These are phyloP conservation scores for Campopleginae sp. DNA, from an alignment of 2,888 invertebrate species.

Conservation along the genomic window DNA sequence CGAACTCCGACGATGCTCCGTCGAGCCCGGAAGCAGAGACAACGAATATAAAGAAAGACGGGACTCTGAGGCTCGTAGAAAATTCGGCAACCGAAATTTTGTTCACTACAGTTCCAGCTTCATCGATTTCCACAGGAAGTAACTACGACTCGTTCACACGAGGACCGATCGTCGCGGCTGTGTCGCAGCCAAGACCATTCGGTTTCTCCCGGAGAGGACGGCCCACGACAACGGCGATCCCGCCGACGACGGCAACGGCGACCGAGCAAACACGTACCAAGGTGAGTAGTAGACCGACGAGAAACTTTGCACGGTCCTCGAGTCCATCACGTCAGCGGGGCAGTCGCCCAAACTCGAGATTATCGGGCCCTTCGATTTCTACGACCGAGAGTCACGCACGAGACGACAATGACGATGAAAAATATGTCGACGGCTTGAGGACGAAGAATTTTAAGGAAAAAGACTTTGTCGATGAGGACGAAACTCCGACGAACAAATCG, in stretches of 20 bases:
- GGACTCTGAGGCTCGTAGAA: constrained; percentile 75
- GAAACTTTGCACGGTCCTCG: constrained; percentile 81
- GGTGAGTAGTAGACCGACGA: constrained; percentile 82
- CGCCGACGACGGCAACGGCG: constrained; percentile 69
- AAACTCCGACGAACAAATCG: constrained; percentile 51
- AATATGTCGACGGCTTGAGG: constrained; percentile 17
- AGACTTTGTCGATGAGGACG: constrained; percentile 26
- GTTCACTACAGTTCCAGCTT: constrained; percentile 74
- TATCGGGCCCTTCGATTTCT: constrained; percentile 47
- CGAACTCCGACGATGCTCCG: constrained; percentile 41
- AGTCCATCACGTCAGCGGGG: constrained; percentile 76
- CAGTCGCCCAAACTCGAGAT: constrained; percentile 73
- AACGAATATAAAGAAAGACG: constrained; percentile 62
- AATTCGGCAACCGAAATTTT: constrained; percentile 80
- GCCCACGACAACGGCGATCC: constrained; percentile 77
- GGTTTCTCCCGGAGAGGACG: constrained; percentile 85
- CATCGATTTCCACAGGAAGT: constrained; percentile 50
- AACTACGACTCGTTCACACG: constrained; percentile 60
- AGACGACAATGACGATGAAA: background rate
- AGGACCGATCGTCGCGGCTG: constrained; percentile 77
- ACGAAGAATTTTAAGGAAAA: constrained; percentile 48
- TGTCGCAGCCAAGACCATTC: constrained; percentile 86
- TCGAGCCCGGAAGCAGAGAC: constrained; percentile 41
- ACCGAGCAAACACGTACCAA: constrained; percentile 78
- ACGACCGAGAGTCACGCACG: constrained; percentile 40